Percentiles rank a stretch among this genome's conserved stretches.
Evolutionary conservation across 2,113 vertebrate species (phyloP).

Genomic region (Paracyprichromis sp.): DNA sequence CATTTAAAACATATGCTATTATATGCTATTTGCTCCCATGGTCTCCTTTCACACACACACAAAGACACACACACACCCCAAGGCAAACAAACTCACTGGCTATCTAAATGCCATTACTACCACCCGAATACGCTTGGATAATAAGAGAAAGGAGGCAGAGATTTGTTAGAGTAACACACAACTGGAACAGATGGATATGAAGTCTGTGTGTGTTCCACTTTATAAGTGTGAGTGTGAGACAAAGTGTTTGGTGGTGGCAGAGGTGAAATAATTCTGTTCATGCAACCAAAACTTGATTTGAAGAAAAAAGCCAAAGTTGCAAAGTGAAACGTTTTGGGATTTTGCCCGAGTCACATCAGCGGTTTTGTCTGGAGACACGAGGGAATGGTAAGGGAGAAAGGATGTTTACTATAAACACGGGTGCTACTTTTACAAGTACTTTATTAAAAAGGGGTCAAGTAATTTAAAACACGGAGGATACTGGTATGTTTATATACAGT

Average conservation of each 20-base stretch:
- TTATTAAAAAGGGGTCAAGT: background rate
- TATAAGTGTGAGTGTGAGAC: background rate
- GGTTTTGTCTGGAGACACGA: background rate
- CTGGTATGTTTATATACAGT: background rate
- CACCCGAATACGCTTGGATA: slow-evolving; percentile 52
- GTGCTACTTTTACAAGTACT: background rate
- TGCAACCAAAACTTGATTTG: background rate
- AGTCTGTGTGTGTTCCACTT: background rate
- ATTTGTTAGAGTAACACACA: slow-evolving; percentile 3
- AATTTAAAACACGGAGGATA: background rate
- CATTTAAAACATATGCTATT: slow-evolving; percentile 53
- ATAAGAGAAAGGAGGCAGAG: slow-evolving; percentile 15
- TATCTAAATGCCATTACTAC: slow-evolving; percentile 58
- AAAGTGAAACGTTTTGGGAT: background rate
- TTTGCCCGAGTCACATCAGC: background rate
- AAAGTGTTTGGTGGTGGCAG: background rate
- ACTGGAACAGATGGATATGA: background rate
- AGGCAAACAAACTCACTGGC: slow-evolving; percentile 26
- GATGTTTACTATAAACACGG: background rate
- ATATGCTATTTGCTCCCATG: slow-evolving; percentile 5
- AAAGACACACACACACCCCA: background rate
- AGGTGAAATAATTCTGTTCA: background rate
- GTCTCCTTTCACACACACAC: background rate
- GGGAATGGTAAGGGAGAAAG: background rate
- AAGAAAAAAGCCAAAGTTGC: background rate